A percentile compares a stretch with the other conserved stretches of the same genome.
These are phyloP conservation scores for Serrognathus titanus DNA, from an alignment of 2,888 invertebrate genomes.

Conservation along the genomic window DNA sequence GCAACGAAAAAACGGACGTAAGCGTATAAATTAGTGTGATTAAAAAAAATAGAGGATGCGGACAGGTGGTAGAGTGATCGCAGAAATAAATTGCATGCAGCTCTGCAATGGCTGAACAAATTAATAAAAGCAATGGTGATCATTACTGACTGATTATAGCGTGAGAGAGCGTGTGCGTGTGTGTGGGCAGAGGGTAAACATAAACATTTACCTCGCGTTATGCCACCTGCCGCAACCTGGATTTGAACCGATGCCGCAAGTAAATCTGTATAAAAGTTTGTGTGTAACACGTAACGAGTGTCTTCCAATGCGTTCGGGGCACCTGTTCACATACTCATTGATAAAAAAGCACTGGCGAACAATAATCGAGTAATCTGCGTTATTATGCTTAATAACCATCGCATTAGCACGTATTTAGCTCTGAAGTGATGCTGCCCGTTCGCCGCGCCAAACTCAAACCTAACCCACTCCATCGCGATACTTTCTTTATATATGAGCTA, in stretches of 20 bases:
- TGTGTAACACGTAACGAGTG: constrained; percentile 35
- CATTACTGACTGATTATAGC: too few species aligned
- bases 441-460: constrained; percentile 46
- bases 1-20: neutral
- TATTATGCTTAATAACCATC: constrained; percentile 44
- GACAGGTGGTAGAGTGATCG: constrained; percentile 12
- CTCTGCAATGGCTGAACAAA: neutral
- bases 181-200: constrained; percentile 26
- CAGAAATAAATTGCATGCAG: constrained; percentile 13
- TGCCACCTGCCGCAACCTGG: constrained; percentile 44
- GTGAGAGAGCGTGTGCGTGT: constrained; percentile 1
- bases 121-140: neutral
- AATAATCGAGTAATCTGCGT: constrained; percentile 36
- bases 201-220: constrained; percentile 43
- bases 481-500: constrained; percentile 42
- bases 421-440: constrained; percentile 34
- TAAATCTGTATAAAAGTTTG: constrained; percentile 26
- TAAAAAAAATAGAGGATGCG: constrained; percentile 12
- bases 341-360: constrained; percentile 31
- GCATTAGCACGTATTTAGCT: constrained; percentile 37
- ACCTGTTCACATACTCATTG: constrained; percentile 39
- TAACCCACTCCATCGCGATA: constrained; percentile 42
- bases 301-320: constrained; percentile 33
- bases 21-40: constrained; percentile 1
- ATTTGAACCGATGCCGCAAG: constrained; percentile 36